These are phyloP conservation scores for Euthynnus affinis DNA, from an alignment of 2,797 vertebrate species.

Conservation along the genomic window DNA sequence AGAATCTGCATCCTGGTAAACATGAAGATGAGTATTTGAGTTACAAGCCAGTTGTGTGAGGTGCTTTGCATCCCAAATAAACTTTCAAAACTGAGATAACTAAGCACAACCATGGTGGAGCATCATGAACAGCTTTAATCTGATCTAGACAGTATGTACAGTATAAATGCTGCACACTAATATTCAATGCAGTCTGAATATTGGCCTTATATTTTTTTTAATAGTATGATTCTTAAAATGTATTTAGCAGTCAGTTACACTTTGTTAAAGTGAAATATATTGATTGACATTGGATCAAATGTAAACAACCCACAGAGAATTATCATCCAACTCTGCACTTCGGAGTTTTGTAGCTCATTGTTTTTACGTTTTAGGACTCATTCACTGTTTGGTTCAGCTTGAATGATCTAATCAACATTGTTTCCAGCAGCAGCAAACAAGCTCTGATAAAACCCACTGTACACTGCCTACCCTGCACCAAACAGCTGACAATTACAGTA, in stretches of 20 bases:
- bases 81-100: neutral
- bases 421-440: neutral
- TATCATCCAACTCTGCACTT: neutral
- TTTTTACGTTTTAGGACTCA: neutral
- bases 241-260: neutral
- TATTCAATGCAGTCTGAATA: neutral
- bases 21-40: neutral
- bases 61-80: neutral
- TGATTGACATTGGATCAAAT: neutral
- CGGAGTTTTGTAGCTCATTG: neutral
- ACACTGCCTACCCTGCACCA: neutral
- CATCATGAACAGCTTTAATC: neutral
- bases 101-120: neutral
- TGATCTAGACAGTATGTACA: neutral
- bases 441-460: conserved; percentile 3
- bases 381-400: neutral
- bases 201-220: conserved; percentile 5
- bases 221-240: neutral
- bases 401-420: neutral
- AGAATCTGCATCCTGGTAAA: neutral
- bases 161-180: neutral
- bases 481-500: neutral
- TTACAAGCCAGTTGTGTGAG: neutral
- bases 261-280: neutral
- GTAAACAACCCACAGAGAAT: neutral